Conservation (phyloP, 2,888 invertebrate species). For the Noctuana brunneofusca region DNA sequence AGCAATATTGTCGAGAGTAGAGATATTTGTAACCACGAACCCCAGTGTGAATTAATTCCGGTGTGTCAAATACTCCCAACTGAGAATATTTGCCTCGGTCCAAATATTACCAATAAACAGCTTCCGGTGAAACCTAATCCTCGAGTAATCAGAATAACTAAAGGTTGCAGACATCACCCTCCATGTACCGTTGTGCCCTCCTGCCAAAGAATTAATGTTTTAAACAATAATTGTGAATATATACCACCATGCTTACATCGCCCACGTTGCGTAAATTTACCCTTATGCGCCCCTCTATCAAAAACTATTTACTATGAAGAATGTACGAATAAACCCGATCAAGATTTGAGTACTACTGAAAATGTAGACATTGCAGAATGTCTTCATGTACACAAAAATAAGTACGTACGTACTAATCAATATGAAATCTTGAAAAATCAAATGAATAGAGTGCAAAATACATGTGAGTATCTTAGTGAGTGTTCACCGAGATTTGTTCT, state of each 20-base stretch:
- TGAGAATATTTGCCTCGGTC: constrained; percentile 46
- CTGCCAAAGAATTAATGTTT: constrained; percentile 65
- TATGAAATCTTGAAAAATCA: constrained; percentile 49
- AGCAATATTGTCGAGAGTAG: constrained; percentile 41
- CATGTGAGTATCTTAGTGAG: constrained; percentile 49
- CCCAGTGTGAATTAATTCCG: constrained; percentile 66
- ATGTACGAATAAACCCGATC: constrained; percentile 44
- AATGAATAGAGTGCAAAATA: constrained; percentile 51
- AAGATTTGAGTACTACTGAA: constrained; percentile 47
- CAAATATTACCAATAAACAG: constrained; percentile 48
- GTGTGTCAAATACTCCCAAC: constrained; percentile 64
- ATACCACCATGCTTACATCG: constrained; percentile 70
- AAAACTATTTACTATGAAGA: constrained; percentile 61
- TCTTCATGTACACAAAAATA: constrained; percentile 50
- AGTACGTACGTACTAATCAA: constrained; percentile 51
- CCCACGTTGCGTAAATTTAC: constrained; percentile 72
- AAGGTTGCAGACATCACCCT: constrained; percentile 74
- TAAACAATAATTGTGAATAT: constrained; percentile 68
- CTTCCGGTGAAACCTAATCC: constrained; percentile 48
- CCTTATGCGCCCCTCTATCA: constrained; percentile 65
- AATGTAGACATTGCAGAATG: constrained; percentile 40
- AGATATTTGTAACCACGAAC: constrained; percentile 59
- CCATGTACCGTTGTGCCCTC: constrained; percentile 75
- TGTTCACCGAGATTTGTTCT: constrained; percentile 46
- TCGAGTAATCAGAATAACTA: constrained; percentile 65